phyloP scores from a whole-genome alignment of 2,888 invertebrate genomes.

The Disparrhopalites patrizii region DNA sequence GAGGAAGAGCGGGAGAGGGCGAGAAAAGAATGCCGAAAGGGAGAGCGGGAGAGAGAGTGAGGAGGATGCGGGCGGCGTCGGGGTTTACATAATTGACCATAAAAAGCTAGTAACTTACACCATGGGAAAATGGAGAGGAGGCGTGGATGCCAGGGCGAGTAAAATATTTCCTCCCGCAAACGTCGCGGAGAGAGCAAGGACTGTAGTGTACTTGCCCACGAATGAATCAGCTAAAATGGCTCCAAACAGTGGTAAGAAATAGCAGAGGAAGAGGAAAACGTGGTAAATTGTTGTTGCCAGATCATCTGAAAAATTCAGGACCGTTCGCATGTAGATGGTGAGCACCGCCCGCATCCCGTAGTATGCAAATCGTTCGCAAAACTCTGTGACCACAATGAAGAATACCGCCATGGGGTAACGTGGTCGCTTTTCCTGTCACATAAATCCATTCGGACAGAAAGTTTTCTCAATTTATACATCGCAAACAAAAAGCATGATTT shows the following conservation, averaged over 20 bases:
- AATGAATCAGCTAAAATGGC: slow-evolving; percentile 91
- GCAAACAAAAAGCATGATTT: too few species aligned
- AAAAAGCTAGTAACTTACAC: slow-evolving; percentile 31
- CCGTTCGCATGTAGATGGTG: slow-evolving; percentile 77
- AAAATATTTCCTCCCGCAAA: slow-evolving; percentile 41
- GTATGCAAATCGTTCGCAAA: slow-evolving; percentile 69
- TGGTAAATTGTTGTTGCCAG: slow-evolving; percentile 84
- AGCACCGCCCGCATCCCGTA: slow-evolving; percentile 99
- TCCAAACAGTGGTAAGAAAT: slow-evolving; percentile 82
- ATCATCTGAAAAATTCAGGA: slow-evolving; percentile 68
- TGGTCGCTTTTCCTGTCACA: slow-evolving; percentile 1
- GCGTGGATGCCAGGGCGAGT: slow-evolving; percentile 34
- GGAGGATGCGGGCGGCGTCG: background rate
- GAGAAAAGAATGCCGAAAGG: background rate
- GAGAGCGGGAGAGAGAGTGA: background rate
- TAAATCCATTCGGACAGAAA: too few species aligned
- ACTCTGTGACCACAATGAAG: slow-evolving; percentile 42
- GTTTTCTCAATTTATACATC: too few species aligned
- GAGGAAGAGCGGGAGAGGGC: background rate
- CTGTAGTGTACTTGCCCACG: slow-evolving; percentile 69
- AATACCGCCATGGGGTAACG: slow-evolving; percentile 41
- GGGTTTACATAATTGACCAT: background rate
- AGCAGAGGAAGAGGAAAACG: slow-evolving; percentile 81
- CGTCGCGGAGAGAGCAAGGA: slow-evolving; percentile 38
- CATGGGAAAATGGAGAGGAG: slow-evolving; percentile 38